Percentiles rank a stretch among this genome's conserved stretches.
These are phyloP conservation scores for Archivesica marissinica DNA, from an alignment of 1,140 invertebrate species.

Conservation along the genomic window DNA sequence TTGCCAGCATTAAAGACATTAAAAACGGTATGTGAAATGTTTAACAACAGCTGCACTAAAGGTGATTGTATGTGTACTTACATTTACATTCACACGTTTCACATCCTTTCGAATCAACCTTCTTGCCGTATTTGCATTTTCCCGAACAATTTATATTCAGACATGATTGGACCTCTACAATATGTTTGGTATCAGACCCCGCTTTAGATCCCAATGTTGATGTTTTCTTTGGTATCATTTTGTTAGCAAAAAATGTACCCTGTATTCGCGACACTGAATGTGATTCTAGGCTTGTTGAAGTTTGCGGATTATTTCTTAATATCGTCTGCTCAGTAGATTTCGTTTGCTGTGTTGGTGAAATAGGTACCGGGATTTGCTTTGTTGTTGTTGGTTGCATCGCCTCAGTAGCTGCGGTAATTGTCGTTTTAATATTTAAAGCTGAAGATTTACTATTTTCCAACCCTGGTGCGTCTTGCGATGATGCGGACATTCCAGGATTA, in stretches of 20 bases:
- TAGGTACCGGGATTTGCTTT: neutral
- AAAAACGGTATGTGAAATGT: neutral
- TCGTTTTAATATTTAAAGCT: neutral
- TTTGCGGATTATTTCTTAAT: neutral
- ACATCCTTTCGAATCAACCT: constrained; percentile 3
- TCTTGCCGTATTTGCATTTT: neutral
- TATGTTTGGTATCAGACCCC: neutral
- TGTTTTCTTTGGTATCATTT: neutral
- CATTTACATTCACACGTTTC: constrained; percentile 26
- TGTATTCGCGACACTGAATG: too few relatives aligned
- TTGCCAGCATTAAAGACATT: neutral
- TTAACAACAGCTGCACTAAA: too few relatives aligned
- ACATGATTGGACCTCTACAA: neutral
- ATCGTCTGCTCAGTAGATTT: neutral
- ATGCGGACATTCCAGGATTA: neutral
- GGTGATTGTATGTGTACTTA: too few relatives aligned
- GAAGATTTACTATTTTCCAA: neutral
- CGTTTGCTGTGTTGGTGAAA: neutral
- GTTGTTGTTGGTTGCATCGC: neutral
- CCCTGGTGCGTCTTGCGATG: neutral
- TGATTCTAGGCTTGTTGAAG: too few relatives aligned
- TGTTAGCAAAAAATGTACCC: too few relatives aligned
- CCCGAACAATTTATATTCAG: neutral
- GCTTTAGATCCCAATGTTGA: neutral
- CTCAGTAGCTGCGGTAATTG: neutral